phyloP scores from a whole-genome alignment of 2,888 invertebrate genomes.

The Polymixis lichenea region DNA sequence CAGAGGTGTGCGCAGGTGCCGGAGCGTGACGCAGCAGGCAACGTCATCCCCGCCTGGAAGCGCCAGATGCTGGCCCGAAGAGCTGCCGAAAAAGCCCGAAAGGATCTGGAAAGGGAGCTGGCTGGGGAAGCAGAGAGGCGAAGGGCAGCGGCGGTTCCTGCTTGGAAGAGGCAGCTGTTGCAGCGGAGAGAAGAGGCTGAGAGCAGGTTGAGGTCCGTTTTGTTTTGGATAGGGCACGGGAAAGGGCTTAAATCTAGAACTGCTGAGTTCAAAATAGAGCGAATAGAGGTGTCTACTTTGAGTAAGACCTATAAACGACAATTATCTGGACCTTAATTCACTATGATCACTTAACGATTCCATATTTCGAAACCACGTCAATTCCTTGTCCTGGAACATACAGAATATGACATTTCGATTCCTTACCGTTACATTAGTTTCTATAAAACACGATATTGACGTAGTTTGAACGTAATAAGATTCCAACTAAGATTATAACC shows the following conservation, averaged over 20 bases:
- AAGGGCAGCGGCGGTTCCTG: conserved; percentile 96
- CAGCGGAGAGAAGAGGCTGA: conserved; percentile 95
- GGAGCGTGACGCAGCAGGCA: conserved; percentile 96
- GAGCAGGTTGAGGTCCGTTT: conserved; percentile 93
- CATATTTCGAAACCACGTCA: no score
- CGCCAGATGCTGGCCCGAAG: conserved; percentile 98
- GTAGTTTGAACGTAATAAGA: no score
- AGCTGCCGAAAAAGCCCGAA: conserved; percentile 97
- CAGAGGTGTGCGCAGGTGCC: conserved; percentile 93
- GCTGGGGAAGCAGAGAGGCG: conserved; percentile 96
- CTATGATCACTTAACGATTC: no score
- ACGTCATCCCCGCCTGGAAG: conserved; percentile 98
- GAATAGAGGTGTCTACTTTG: no score
- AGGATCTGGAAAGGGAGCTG: conserved; percentile 96
- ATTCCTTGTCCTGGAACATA: no score
- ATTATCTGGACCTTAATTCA: neutral
- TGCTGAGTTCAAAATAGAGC: neutral
- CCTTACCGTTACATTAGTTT: no score
- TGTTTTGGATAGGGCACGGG: conserved; percentile 45
- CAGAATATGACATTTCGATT: no score
- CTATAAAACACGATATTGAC: no score
- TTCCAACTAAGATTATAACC: no score
- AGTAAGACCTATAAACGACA: neutral
- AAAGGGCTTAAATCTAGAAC: neutral
- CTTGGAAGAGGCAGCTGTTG: conserved; percentile 97